phyloP scores from a whole-genome alignment of 2,113 vertebrate species.

The Camelus dromedarius region DNA sequence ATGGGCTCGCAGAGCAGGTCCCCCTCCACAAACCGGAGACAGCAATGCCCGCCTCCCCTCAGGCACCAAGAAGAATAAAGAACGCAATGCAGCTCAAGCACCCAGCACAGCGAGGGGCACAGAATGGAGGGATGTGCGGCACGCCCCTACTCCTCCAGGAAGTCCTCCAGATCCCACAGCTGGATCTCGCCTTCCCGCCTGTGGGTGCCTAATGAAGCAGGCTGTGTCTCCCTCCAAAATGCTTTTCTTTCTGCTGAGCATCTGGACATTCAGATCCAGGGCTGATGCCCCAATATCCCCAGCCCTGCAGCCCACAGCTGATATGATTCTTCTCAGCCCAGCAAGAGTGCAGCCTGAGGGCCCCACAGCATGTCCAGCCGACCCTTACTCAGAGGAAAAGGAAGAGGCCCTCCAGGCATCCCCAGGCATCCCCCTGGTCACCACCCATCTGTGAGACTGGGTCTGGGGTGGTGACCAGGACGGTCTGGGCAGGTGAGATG shows the following conservation, averaged over 20 bases:
- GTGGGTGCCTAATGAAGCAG: not conserved
- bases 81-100: not conserved
- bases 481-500: too few species aligned
- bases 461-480: not conserved
- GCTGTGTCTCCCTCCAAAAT: not conserved
- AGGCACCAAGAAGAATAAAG: rapidly evolving
- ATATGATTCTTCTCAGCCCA: not conserved
- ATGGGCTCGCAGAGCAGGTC: not conserved
- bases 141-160: not conserved
- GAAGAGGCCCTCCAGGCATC: not conserved
- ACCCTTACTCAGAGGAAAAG: not conserved
- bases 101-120: not conserved
- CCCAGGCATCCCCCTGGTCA: too few species aligned
- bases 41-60: not conserved
- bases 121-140: too few species aligned
- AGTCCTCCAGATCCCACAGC: not conserved
- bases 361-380: not conserved
- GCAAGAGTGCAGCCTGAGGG: not conserved
- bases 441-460: not conserved
- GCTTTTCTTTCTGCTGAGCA: not conserved
- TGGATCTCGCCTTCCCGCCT: not conserved
- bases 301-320: too few species aligned
- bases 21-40: not conserved
- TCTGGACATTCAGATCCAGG: not conserved
- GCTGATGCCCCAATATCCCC: not conserved